Evolutionary conservation across 2,797 vertebrate genomes (phyloP), one percentile per base, ranked within the genome.

Genomic region (Typhlichthys subterraneus): DNA sequence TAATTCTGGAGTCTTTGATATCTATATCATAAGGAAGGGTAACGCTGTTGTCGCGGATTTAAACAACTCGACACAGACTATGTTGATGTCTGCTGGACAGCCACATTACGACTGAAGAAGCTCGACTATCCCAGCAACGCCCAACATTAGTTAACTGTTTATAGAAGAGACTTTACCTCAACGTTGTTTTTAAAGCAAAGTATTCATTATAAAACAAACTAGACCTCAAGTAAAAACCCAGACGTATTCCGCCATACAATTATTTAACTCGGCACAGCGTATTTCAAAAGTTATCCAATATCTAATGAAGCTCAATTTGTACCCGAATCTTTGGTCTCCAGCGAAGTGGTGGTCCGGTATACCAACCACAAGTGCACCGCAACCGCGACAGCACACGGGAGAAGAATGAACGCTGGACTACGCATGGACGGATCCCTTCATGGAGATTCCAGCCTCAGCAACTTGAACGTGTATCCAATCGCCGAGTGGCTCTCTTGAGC

Each of bases 311-410:
- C 56, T 69, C 17, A 55, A 8, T 45, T 15, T 23, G 83, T 91
- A 93, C 92, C 92, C 69, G 89, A 77, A 76, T 69, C 62, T 50
- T 80, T 73, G 81, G 76, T 77, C 80, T 90, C 90, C 90, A 58
- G 75, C 85, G 87, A 79, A 69, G 79, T 75, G 76, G 89, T 84
- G 75, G 80, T 74, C 88, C 90, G 88, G 77, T 85, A 87, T 62
- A 92, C 90, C 91, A 93, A 88, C 93, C 94, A 95, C 88, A 96
- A 92, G 92, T 96, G 95, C 87, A 96, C 86, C 87, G 93, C 91
- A 73, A 94, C 93, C 91, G 93, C 96, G 86, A 96, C 75, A 76
- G 92, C 93, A 89, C 95, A 97, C 85, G 94, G 94, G 76, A 94
- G 89, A 88, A 97, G 87, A 84, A 92, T 68, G 87, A 94, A 91